A percentile compares a stretch with the other conserved stretches of the same genome.
Evolutionary conservation across 2,888 invertebrate genomes (phyloP).

Genomic region (Macrophya alboannulata): DNA sequence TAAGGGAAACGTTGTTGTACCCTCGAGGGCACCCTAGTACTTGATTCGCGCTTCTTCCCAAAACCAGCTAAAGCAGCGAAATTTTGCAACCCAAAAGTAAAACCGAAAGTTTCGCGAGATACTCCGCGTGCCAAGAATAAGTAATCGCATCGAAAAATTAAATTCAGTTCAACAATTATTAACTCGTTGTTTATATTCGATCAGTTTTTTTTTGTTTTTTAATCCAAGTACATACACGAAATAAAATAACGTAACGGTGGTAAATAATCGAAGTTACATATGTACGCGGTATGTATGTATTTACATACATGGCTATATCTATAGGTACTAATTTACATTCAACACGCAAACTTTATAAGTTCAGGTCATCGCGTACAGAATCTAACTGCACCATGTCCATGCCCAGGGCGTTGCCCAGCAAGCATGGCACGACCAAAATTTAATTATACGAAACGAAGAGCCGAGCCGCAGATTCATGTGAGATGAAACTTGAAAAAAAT

Average conservation of each 20-base stretch:
- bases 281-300: background rate
- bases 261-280: background rate
- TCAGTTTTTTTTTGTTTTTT: background rate
- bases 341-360: constrained; percentile 33
- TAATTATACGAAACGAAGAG: constrained; percentile 20
- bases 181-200: background rate
- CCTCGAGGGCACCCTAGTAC: constrained; percentile 34
- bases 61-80: background rate
- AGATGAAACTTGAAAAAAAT: constrained; percentile 5
- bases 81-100: background rate
- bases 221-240: background rate
- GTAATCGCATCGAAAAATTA: background rate
- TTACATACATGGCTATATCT: background rate
- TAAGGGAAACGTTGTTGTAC: constrained; percentile 40
- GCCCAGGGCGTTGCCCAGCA: background rate
- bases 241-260: constrained; percentile 4
- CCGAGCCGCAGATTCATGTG: constrained; percentile 3
- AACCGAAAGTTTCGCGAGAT: background rate
- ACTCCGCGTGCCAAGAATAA: background rate
- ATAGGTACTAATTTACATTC: constrained; percentile 41
- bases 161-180: background rate
- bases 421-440: constrained; percentile 21
- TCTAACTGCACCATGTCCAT: constrained; percentile 17
- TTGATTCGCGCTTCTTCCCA: constrained; percentile 16
- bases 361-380: constrained; percentile 25